Base-by-base conservation (phyloP, 2,888 invertebrate genomes). In the Caenorhabditis afra region DNA sequence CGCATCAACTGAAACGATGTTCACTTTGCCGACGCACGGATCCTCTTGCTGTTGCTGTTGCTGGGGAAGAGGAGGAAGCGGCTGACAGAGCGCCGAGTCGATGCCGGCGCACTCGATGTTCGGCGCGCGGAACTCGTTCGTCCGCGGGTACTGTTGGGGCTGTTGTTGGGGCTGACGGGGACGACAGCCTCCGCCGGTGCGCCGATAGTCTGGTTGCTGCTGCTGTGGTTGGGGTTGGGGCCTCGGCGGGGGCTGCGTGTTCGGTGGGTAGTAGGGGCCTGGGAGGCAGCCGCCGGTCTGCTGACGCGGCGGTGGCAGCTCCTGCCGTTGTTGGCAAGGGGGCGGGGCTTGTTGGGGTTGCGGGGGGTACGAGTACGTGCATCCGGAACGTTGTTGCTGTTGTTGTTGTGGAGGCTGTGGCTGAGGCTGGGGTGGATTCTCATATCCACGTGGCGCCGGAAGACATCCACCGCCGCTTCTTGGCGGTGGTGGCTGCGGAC, bases 1-100 rank as follows among this genome's bases (percentile, higher is more conserved):
- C 5, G 80, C 75, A 57, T 84, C 75, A 67, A 84, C 84, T 81
- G 84, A 84, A 81, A 84, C 81, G 37, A 81, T 75, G 41, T 79
- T 71, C 58, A 81, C 82, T 79, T 79, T 79, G 23, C 79, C 82
- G 23, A 70, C 76, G 73, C 81, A 81, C 37, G 78, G 75, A 53
- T 79, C 81, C 39, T 66, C 70, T 47, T 64, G 65, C 47, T 70
- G 77, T 10, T 39, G 52, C 3, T 77, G 50, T n/a, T n/a, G n/a
- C n/a, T n/a, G n/a, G n/a, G n/a, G n/a, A n/a, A n/a, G n/a, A 7
- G 29, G 29, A 7, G 29, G 4, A 29, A 29, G 3, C 7, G 66
- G 58, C 53, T 62, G 64, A 59, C 68, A 73, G 22, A 71, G 78
- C 22, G 44, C 57, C 23, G 74, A 67, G 29, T 57, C 75, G 52